Evolutionary conservation across 1,140 invertebrate species (phyloP).

Genomic region (Andricus grossulariae): DNA sequence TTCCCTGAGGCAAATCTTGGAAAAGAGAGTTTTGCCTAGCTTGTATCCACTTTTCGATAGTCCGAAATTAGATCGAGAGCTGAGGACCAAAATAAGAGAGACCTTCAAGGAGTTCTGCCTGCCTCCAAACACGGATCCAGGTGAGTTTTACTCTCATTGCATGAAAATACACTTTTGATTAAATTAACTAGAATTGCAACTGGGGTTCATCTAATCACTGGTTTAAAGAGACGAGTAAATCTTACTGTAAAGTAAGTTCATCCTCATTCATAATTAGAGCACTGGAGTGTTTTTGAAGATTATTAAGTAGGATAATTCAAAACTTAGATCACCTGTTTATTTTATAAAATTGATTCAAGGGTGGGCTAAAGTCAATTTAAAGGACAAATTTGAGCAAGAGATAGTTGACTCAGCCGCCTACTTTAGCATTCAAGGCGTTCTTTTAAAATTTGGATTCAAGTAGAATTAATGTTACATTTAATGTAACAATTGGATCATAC

Average conservation of each 20-base stretch:
- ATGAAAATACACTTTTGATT: constrained; percentile 7
- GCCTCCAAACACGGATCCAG: constrained; percentile 73
- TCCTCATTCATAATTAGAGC: not conserved
- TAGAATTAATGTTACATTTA: no score
- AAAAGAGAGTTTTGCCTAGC: constrained; percentile 94
- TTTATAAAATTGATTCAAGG: not conserved
- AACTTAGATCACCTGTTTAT: not conserved
- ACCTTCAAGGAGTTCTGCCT: constrained; percentile 95
- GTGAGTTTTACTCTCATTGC: constrained; percentile 55
- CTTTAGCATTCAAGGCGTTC: no score
- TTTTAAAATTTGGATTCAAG: no score
- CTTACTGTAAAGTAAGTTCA: not conserved
- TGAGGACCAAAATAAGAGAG: constrained; percentile 89
- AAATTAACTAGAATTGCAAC: constrained; percentile 15
- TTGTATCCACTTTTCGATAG: constrained; percentile 95
- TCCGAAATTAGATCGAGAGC: constrained; percentile 92
- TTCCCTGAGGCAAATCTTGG: constrained; percentile 94
- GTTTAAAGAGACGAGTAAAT: not conserved
- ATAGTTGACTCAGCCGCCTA: no score
- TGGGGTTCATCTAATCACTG: constrained; percentile 5
- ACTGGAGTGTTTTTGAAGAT: not conserved
- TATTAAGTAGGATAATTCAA: not conserved
- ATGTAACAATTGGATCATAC: no score
- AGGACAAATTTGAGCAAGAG: no score
- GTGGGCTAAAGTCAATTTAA: no score